These are phyloP conservation scores for Rhea pennata DNA, from an alignment of 2,113 vertebrate genomes.

Conservation along the genomic window DNA sequence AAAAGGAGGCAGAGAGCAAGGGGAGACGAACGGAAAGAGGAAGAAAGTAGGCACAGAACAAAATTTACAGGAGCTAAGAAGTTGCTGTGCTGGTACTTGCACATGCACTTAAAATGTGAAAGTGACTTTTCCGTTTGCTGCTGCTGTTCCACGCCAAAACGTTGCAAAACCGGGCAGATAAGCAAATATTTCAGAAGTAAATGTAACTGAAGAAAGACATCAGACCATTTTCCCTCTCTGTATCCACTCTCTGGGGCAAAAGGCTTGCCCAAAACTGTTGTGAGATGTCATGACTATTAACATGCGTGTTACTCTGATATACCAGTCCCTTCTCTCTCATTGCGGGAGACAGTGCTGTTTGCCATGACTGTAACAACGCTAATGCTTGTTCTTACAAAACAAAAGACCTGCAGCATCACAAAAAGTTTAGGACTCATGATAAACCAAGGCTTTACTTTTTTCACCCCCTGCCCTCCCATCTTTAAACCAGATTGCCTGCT, in stretches of 20 bases:
- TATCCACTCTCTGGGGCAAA: not conserved
- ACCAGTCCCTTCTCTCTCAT: not conserved
- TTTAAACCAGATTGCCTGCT: not conserved
- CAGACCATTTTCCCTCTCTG: not conserved
- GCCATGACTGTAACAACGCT: not conserved
- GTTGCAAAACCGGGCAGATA: not conserved
- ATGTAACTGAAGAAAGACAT: not conserved
- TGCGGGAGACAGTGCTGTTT: not conserved
- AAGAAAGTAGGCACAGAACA: not conserved
- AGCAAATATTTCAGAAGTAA: not conserved
- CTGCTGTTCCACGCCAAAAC: not conserved
- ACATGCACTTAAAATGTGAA: fast-evolving
- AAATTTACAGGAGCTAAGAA: not conserved
- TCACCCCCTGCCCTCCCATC: too few species aligned
- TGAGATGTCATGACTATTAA: not conserved
- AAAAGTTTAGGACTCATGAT: not conserved
- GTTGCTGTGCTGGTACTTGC: not conserved
- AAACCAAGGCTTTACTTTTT: not conserved
- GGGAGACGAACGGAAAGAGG: not conserved
- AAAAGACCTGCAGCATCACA: not conserved
- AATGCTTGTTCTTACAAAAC: not conserved
- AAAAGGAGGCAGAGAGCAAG: not conserved
- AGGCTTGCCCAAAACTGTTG: not conserved
- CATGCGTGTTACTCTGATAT: not conserved
- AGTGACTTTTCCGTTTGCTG: not conserved